These are phyloP conservation scores for Microtus oregoni DNA, from an alignment of 2,113 vertebrate species.

Conservation along the genomic window DNA sequence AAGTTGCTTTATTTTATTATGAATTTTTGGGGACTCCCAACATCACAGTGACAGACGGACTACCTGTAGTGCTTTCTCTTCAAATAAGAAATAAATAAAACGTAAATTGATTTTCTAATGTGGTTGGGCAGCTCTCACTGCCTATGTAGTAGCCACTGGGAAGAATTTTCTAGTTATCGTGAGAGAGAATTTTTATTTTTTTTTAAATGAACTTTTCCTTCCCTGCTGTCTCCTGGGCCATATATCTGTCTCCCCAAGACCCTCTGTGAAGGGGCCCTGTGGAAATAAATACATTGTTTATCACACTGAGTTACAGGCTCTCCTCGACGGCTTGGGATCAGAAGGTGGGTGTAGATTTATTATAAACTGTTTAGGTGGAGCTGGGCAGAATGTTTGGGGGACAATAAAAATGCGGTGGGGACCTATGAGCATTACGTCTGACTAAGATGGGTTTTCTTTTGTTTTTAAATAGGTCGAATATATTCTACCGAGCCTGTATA, in stretches of 20 bases:
- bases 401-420: slow-evolving; percentile 42
- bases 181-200: neutral
- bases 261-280: slow-evolving; percentile 16
- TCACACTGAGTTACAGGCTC: neutral
- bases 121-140: fast-evolving
- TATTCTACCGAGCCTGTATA: slow-evolving; percentile 99
- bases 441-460: slow-evolving; percentile 81
- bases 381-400: slow-evolving; percentile 27
- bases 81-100: slow-evolving; percentile 23
- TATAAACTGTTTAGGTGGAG: slow-evolving; percentile 38
- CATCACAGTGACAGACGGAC: slow-evolving; percentile 36
- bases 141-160: neutral
- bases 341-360: slow-evolving; percentile 65
- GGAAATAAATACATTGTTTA: slow-evolving; percentile 55
- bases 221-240: slow-evolving; percentile 34
- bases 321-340: slow-evolving; percentile 10
- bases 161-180: slow-evolving; percentile 49
- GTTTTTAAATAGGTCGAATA: slow-evolving; percentile 93
- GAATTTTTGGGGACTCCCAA: neutral
- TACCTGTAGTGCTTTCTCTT: neutral
- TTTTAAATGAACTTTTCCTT: slow-evolving; percentile 37
- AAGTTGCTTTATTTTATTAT: slow-evolving; percentile 41
- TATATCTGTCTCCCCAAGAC: slow-evolving; percentile 20
- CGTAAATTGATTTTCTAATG: slow-evolving; percentile 28
- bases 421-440: slow-evolving; percentile 35